Base-by-base conservation (phyloP, 2,888 invertebrate species). In the Strigamia crassipes region DNA sequence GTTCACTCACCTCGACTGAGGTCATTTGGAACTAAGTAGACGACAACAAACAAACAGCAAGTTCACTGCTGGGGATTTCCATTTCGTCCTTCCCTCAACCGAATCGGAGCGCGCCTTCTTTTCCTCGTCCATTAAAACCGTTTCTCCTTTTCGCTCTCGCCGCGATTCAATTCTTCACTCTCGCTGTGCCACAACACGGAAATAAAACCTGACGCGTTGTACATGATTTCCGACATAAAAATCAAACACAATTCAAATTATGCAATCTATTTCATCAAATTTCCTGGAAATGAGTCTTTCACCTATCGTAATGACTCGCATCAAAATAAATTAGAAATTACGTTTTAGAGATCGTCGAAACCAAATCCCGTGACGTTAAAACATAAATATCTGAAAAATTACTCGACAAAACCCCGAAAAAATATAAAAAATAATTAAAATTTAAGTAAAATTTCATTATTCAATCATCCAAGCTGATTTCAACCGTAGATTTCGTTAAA, bases 11-110 rank as follows among this genome's bases (percentile, higher is more conserved):
- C 61, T 51, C 61, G 6, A 1, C n/a, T 21, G 61, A 61, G 61
- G 61, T 61, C 61, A 61, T 61, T 61, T 61, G 61, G 61, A 66
- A 66, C 61, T 66, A 66, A 66, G 61, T 66, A 66, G 61, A 66
- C 61, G 23, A 66, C 61, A 66, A 66, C 21, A 66, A 66, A 21
- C 18, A 66, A 66, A 18, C 23, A 12, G 2, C 61, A 66, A 66
- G 23, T 66, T 66, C 23, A 66, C 61, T 66, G 61, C 18, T 46
- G 46, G 46, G 46, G 15, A 46, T 46, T 46, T 46, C 46, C 6
- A 46, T 46, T 46, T 46, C 46, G n/a, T 46, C n/a, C 15, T 46
- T 46, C 15, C 15, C n/a, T n/a, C 46, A 46, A 46, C 46, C 46
- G 15, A n/a, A 46, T 46, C 46, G 13, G n/a, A 12, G 13, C 15